phyloP scores from a whole-genome alignment of 2,113 vertebrate genomes.

The Xyrauchen texanus region DNA sequence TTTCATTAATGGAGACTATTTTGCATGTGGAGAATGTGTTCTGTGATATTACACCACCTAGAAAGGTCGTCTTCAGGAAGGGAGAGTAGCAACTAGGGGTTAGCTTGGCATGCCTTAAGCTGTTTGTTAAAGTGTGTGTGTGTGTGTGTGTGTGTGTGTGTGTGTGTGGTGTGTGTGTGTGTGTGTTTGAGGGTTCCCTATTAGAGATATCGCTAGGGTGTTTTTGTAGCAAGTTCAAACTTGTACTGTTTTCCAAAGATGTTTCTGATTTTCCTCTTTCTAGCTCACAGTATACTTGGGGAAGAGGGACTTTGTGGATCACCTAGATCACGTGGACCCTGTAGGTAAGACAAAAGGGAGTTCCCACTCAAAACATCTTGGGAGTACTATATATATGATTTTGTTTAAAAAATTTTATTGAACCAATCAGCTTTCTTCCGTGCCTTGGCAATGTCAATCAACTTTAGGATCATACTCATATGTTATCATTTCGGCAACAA shows the following conservation, averaged over 20 bases:
- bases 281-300: constrained; percentile 78
- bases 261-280: not conserved
- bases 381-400: too few relatives aligned
- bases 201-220: not conserved
- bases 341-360: constrained; percentile 68
- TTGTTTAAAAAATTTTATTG: too few relatives aligned
- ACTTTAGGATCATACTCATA: too few relatives aligned
- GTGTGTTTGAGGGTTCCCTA: not conserved
- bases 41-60: constrained; percentile 36
- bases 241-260: constrained; percentile 18
- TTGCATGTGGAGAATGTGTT: constrained; percentile 51
- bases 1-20: constrained; percentile 41
- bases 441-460: too few relatives aligned
- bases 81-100: constrained; percentile 38
- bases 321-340: constrained; percentile 80
- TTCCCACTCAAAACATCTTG: not conserved
- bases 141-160: constrained; percentile 15
- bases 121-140: constrained; percentile 16
- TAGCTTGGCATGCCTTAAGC: not conserved
- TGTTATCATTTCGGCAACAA: too few relatives aligned
- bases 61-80: constrained; percentile 42
- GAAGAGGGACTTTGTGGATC: constrained; percentile 82
- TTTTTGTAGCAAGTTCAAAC: not conserved
- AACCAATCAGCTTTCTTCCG: too few relatives aligned
- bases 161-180: not conserved